A percentile compares a stretch with the other conserved stretches of the same genome.
These are phyloP conservation scores for Mormyrus proboscirostris DNA, from an alignment of 2,797 vertebrate genomes.

Conservation along the genomic window DNA sequence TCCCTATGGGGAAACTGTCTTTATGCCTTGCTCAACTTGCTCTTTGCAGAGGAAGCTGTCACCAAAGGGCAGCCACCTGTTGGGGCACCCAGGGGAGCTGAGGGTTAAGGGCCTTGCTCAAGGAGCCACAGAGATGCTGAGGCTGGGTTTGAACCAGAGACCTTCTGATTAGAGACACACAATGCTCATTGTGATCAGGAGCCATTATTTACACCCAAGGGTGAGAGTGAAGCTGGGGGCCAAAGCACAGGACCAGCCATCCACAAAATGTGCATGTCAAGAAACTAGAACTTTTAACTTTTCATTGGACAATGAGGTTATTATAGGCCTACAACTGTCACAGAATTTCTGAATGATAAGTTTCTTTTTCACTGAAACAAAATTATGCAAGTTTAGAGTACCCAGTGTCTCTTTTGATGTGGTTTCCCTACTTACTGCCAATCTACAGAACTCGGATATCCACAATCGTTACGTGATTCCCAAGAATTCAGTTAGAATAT, in stretches of 20 bases:
- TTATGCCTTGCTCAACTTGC: background rate
- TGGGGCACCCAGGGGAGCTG: background rate
- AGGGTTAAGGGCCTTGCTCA: background rate
- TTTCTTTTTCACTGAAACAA: background rate
- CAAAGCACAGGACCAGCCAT: background rate
- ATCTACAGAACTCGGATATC: background rate
- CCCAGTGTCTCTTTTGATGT: background rate
- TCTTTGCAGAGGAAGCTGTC: background rate
- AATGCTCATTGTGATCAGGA: rapidly evolving
- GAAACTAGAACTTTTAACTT: background rate
- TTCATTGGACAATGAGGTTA: background rate
- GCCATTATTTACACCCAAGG: background rate
- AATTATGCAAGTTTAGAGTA: background rate
- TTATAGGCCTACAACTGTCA: background rate
- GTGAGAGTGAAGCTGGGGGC: background rate
- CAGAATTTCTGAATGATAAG: background rate
- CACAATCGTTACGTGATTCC: background rate
- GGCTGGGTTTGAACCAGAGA: background rate
- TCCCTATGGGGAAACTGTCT: too few relatives aligned
- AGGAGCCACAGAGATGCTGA: background rate
- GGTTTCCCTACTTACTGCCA: background rate
- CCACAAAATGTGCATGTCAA: background rate
- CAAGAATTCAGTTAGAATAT: background rate
- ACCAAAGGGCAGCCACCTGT: background rate
- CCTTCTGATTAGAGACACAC: background rate